Base-by-base conservation (phyloP, 2,797 vertebrate species). In the Chaetodon trifasciatus region DNA sequence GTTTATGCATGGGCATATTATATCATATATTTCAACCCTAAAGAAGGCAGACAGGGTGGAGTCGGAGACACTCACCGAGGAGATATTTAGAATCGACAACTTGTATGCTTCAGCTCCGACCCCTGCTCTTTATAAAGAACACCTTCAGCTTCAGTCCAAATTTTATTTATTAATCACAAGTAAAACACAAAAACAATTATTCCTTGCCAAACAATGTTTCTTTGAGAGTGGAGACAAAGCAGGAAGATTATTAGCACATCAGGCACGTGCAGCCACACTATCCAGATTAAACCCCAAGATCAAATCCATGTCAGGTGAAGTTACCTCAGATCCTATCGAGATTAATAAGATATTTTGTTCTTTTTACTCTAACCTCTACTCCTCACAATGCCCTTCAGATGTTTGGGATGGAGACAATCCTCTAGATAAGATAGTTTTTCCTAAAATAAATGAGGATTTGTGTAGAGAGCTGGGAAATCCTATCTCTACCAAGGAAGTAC, bases 101-200 rank as follows among this genome's bases (percentile, higher is more conserved):
- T 11, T 60, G 1, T 35, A 71, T 17, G 69, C 47, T n/a, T 5
- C 11, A 13, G 9, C 15, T 13, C 58, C 70, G 1, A 40, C 15
- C 57, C 46, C 58, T 15, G 47, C 57, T 15, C 58, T 73, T 53
- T 53, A 63, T 28, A 70, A 53, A 63, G 40, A 70, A 37, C 24
- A 21, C 4, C 57, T 70, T 46, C 66, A 62, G 21, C 37, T 77
- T 63, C 24, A 70, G 47, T 49, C 17, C 5, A 15, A 49, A 49
- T 49, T 16, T 49, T 16, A 49, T 49, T 3, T 49, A 17, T 49
- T 49, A 49, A 19, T 17, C 3, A 17, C 47, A 5, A 49, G 47
- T 17, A 49, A 49, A 49, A 17, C 16, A 9, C 8, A 42, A 5
- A 42, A 9, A 2, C 9, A 42, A 5, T 23, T 44, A 24, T 19